Evolutionary conservation across 1,140 invertebrate species (phyloP).

Genomic region (Brachionus asplanchnoidis): DNA sequence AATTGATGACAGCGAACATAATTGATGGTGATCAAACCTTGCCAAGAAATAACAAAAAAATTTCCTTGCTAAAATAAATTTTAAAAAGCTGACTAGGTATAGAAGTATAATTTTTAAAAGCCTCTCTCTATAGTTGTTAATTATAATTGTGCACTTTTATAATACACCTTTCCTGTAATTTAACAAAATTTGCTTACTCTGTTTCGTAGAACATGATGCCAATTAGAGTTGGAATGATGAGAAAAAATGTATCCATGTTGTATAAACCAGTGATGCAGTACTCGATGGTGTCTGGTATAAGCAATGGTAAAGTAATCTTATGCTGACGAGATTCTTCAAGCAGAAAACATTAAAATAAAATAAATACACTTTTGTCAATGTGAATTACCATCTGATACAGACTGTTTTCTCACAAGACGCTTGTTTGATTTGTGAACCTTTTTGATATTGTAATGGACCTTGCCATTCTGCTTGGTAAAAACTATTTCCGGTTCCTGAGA

Average conservation of each 20-base stretch:
- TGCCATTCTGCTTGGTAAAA: conserved; percentile 27
- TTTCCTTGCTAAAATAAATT: too few relatives aligned
- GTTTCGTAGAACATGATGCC: conserved; percentile 33
- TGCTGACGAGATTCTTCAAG: neutral
- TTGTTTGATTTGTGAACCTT: neutral
- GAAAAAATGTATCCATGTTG: conserved; percentile 29
- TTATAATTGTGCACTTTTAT: too few relatives aligned
- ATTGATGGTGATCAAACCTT: too few relatives aligned
- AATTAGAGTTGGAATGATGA: conserved; percentile 21
- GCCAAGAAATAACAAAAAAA: too few relatives aligned
- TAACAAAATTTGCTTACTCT: neutral
- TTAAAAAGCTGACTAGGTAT: too few relatives aligned
- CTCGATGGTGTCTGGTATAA: conserved; percentile 20
- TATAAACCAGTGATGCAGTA: conserved; percentile 35
- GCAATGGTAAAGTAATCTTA: neutral
- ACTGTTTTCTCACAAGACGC: neutral
- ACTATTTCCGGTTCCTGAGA: conserved; percentile 7
- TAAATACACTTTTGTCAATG: neutral
- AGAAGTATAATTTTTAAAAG: too few relatives aligned
- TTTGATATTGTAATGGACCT: conserved; percentile 16
- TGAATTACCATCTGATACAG: neutral
- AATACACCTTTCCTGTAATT: too few relatives aligned
- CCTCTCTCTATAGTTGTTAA: too few relatives aligned
- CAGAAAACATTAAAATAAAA: neutral
- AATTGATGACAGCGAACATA: too few relatives aligned